Percentiles rank a stretch among this genome's conserved stretches.
These are phyloP conservation scores for Steromphala cineraria DNA, from an alignment of 2,888 invertebrate genomes.

Conservation along the genomic window DNA sequence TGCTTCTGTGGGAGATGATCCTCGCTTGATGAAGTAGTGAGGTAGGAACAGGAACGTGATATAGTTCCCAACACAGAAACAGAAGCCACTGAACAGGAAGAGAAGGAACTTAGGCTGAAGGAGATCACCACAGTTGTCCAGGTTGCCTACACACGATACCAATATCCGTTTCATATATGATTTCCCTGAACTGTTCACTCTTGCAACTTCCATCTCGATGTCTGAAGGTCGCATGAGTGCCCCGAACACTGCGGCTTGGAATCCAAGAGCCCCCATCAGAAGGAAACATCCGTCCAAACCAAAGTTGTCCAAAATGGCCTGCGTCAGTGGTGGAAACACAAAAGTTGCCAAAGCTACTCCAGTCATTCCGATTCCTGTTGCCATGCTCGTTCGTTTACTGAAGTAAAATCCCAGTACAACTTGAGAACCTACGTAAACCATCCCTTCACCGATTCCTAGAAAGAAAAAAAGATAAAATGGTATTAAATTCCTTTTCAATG, in stretches of 20 bases:
- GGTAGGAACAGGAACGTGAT: not conserved
- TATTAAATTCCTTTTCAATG: too few relatives aligned
- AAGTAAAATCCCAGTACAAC: slow-evolving; percentile 22
- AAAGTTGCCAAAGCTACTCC: not conserved
- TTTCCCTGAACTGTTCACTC: not conserved
- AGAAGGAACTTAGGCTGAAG: not conserved
- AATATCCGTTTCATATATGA: not conserved
- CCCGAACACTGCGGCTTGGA: not conserved
- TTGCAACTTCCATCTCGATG: not conserved
- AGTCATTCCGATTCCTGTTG: not conserved
- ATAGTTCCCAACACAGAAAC: not conserved
- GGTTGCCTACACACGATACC: not conserved
- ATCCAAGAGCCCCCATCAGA: slow-evolving; percentile 7
- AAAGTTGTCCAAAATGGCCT: not conserved
- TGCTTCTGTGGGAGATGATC: not conserved
- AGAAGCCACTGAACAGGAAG: not conserved
- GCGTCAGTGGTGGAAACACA: not conserved
- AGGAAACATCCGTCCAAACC: slow-evolving; percentile 17
- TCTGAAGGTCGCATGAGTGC: not conserved
- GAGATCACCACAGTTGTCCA: not conserved
- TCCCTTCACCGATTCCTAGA: slow-evolving; percentile 5
- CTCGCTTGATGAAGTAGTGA: not conserved
- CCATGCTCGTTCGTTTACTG: not conserved
- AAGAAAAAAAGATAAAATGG: too few relatives aligned
- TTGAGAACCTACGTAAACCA: not conserved